Percentiles rank a stretch among this genome's conserved stretches.
Conservation (phyloP, 2,888 invertebrate genomes). For the Antheraea yamamai region DNA sequence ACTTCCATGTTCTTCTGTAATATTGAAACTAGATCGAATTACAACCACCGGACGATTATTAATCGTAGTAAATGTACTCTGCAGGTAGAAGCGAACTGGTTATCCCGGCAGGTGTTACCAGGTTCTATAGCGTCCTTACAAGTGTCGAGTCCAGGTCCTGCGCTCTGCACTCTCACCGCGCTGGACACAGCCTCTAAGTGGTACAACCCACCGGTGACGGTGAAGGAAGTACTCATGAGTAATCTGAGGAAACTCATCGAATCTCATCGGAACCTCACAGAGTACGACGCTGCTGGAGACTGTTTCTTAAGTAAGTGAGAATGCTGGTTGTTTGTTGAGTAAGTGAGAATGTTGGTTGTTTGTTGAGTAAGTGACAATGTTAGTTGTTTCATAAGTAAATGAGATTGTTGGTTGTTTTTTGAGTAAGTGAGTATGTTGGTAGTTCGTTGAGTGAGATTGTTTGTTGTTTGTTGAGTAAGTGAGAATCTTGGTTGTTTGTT, state of each 20-base stretch:
- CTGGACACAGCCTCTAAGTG: conserved; percentile 59
- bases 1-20: too few relatives aligned
- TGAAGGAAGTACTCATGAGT: conserved; percentile 50
- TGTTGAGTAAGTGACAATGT: too few relatives aligned
- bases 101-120: conserved; percentile 56
- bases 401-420: too few relatives aligned
- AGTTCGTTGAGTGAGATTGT: too few relatives aligned
- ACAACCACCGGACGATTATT: too few relatives aligned
- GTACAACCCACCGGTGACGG: conserved; percentile 40
- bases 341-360: too few relatives aligned
- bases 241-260: conserved; percentile 54
- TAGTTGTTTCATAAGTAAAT: too few relatives aligned
- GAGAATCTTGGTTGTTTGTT: too few relatives aligned
- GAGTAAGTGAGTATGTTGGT: too few relatives aligned
- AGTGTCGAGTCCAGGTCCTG: conserved; percentile 59
- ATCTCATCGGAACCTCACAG: conserved; percentile 63
- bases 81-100: conserved; percentile 66
- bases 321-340: too few relatives aligned
- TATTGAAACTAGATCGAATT: too few relatives aligned
- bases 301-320: conserved; percentile 46
- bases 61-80: neutral
- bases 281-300: conserved; percentile 64
- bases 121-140: conserved; percentile 55
- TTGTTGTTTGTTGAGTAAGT: too few relatives aligned
- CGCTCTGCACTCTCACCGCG: conserved; percentile 66